Percentiles rank a stretch among this genome's conserved stretches.
Conservation (phyloP, 1,140 invertebrate genomes). For the Drosophila miranda region DNA sequence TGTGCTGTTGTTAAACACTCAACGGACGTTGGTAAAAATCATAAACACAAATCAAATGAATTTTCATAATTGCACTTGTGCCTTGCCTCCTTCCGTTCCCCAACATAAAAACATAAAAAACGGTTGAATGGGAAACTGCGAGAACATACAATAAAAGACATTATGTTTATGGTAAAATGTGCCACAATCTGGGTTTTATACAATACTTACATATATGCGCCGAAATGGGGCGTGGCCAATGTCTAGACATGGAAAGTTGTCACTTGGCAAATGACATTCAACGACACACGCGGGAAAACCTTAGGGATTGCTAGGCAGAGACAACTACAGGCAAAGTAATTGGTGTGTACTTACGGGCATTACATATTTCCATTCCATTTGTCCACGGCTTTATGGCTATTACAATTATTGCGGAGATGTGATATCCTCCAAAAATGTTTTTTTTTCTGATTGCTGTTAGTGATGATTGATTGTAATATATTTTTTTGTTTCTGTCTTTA, state of each 20-base stretch:
- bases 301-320: background rate
- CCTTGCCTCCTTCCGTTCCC: conserved; percentile 52
- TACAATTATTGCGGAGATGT: no score
- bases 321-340: background rate
- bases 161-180: conserved; percentile 43
- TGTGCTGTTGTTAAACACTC: conserved; percentile 43
- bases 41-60: conserved; percentile 76
- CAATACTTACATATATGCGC: background rate
- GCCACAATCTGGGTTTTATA: conserved; percentile 20
- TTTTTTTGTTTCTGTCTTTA: no score
- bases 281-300: no score
- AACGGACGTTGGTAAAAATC: conserved; percentile 63
- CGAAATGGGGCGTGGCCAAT: conserved; percentile 8
- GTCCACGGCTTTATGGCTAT: no score
- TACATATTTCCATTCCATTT: no score
- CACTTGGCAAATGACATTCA: conserved; percentile 19
- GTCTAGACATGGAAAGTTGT: conserved; percentile 32
- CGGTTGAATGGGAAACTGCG: conserved; percentile 1
- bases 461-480: no score
- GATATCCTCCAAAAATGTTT: no score
- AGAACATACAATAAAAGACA: conserved; percentile 38
- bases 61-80: conserved; percentile 75
- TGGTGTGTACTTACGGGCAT: background rate
- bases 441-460: no score
- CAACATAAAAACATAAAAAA: conserved; percentile 7